phyloP scores from a whole-genome alignment of 2,113 vertebrate genomes.

The Austrofundulus limnaeus region DNA sequence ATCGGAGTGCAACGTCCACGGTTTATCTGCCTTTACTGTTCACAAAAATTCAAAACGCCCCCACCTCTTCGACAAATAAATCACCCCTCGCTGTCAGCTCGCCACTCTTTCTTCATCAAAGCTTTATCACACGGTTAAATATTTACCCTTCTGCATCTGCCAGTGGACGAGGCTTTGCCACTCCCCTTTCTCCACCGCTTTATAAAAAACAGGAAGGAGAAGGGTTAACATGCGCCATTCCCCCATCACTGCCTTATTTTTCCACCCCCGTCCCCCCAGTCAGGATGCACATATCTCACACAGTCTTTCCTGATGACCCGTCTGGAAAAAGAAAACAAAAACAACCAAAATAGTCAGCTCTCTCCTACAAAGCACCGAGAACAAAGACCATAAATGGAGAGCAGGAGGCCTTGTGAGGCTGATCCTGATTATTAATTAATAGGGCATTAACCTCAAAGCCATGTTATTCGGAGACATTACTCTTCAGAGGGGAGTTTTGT shows the following conservation, averaged over 20 bases:
- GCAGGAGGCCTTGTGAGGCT: neutral
- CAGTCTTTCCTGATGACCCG: constrained; percentile 59
- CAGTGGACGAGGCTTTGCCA: constrained; percentile 4
- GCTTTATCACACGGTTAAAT: constrained; percentile 34
- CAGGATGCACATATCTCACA: constrained; percentile 59
- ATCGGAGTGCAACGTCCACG: constrained; percentile 21
- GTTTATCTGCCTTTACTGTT: constrained; percentile 33
- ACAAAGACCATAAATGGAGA: constrained; percentile 18
- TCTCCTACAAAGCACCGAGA: constrained; percentile 44
- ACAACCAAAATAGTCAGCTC: neutral
- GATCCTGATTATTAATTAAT: constrained; percentile 3
- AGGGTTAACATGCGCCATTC: constrained; percentile 37
- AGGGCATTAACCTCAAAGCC: neutral
- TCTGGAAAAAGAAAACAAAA: constrained; percentile 40
- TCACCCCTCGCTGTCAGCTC: neutral
- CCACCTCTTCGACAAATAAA: constrained; percentile 3
- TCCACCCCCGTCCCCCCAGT: constrained; percentile 56
- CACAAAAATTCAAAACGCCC: constrained; percentile 27
- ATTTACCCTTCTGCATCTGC: constrained; percentile 42
- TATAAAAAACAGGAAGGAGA: constrained; percentile 67
- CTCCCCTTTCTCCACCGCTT: neutral
- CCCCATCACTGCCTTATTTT: constrained; percentile 46
- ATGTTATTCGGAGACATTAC: neutral
- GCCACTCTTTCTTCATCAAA: constrained; percentile 21
- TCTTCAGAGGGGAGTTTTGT: neutral